A percentile compares a stretch with the other conserved stretches of the same genome.
Conservation (phyloP, 1,140 invertebrate species). For the Helicorthomorpha holstii region DNA sequence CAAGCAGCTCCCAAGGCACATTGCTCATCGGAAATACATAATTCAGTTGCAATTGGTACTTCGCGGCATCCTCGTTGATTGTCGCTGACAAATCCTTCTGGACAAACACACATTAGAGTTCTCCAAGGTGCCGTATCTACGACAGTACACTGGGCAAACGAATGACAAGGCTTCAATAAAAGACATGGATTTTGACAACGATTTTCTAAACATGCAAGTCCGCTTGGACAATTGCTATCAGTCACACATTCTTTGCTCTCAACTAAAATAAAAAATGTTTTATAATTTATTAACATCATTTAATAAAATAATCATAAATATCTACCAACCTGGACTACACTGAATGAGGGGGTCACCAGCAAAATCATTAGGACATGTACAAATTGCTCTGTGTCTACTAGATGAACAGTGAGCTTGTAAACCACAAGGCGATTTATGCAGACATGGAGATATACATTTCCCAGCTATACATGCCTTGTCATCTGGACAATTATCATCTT, state of each 20-base stretch:
- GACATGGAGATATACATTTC: conserved; percentile 47
- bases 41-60: conserved; percentile 25
- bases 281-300: background rate
- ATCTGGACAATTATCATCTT: conserved; percentile 74
- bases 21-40: conserved; percentile 33
- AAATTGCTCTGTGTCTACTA: conserved; percentile 47
- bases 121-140: conserved; percentile 66
- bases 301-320: background rate
- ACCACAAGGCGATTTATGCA: conserved; percentile 20
- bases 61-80: conserved; percentile 50
- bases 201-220: conserved; percentile 23
- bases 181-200: conserved; percentile 61
- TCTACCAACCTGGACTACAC: conserved; percentile 11
- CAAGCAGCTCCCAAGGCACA: conserved; percentile 43
- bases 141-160: conserved; percentile 57
- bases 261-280: too few species aligned
- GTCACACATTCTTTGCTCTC: conserved; percentile 14
- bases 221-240: conserved; percentile 21
- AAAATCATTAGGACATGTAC: conserved; percentile 50
- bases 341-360: conserved; percentile 53
- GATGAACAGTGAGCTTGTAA: conserved; percentile 20
- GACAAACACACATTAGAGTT: conserved; percentile 45
- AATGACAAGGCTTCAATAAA: conserved; percentile 58
- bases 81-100: conserved; percentile 13
- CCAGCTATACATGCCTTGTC: conserved; percentile 64